A percentile compares a stretch with the other conserved stretches of the same genome.
These are phyloP conservation scores for Ptychadena robeensis DNA, from an alignment of 2,797 vertebrate species.

Conservation along the genomic window DNA sequence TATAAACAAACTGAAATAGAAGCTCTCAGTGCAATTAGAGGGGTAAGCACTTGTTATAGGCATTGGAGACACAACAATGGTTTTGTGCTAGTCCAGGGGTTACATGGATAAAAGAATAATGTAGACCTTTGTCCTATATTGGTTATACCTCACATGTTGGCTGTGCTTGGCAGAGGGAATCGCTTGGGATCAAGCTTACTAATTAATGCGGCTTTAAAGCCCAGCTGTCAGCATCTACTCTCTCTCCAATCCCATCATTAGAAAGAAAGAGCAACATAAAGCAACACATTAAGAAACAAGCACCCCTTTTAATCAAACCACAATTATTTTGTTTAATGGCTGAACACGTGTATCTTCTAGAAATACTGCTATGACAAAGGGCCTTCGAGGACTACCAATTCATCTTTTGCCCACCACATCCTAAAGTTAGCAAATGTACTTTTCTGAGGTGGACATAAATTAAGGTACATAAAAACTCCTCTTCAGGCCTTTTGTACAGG, in stretches of 20 bases:
- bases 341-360: neutral
- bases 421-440: neutral
- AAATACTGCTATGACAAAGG: neutral
- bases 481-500: neutral
- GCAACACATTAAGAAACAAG: conserved; percentile 8
- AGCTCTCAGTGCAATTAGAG: neutral
- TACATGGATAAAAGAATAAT: conserved; percentile 13
- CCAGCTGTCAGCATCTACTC: conserved; percentile 27
- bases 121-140: conserved; percentile 37
- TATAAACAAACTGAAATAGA: neutral
- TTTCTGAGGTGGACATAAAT: neutral
- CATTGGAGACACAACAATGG: conserved; percentile 23
- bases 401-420: neutral
- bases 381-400: neutral
- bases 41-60: neutral
- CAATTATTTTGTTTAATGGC: conserved; percentile 4
- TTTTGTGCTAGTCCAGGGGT: conserved; percentile 8
- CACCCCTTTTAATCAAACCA: neutral
- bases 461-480: neutral
- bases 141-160: neutral
- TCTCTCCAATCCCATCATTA: conserved; percentile 18
- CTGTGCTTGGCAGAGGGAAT: conserved; percentile 22
- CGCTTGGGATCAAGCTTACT: conserved; percentile 31
- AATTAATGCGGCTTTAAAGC: conserved; percentile 39
- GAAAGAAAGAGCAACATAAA: conserved; percentile 12